Percentiles rank a stretch among this genome's conserved stretches.
Evolutionary conservation across 2,888 invertebrate genomes (phyloP).

Genomic region (Sphaeridia pumilis): DNA sequence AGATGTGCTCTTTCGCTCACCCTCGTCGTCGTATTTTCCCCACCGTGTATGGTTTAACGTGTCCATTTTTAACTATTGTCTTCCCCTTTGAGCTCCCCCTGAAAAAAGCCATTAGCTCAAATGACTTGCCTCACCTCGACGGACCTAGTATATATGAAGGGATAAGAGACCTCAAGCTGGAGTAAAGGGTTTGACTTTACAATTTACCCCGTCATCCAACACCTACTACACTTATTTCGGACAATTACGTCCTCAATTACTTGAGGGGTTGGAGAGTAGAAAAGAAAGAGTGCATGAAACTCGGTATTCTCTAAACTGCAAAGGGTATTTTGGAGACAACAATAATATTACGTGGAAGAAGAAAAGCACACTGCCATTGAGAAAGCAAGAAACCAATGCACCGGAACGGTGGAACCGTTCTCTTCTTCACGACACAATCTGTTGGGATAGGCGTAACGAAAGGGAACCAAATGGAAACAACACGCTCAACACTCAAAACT

Average conservation of each 20-base stretch:
- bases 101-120: conserved; percentile 15
- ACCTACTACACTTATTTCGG: background rate
- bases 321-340: no score
- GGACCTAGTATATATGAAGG: background rate
- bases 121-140: conserved; percentile 6
- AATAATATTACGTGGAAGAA: no score
- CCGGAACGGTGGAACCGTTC: no score
- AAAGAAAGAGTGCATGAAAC: background rate
- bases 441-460: no score
- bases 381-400: no score
- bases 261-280: background rate
- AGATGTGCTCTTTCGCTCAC: no score
- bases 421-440: no score
- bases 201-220: background rate
- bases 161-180: background rate
- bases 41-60: conserved; percentile 12
- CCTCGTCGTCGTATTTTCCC: conserved; percentile 8
- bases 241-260: conserved; percentile 3
- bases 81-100: conserved; percentile 9
- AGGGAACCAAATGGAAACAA: no score
- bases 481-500: no score
- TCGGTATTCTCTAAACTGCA: no score
- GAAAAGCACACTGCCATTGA: no score
- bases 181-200: background rate
- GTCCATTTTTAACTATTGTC: conserved; percentile 16